Conservation (phyloP, 2,888 invertebrate genomes). For the Apoda limacodes region DNA sequence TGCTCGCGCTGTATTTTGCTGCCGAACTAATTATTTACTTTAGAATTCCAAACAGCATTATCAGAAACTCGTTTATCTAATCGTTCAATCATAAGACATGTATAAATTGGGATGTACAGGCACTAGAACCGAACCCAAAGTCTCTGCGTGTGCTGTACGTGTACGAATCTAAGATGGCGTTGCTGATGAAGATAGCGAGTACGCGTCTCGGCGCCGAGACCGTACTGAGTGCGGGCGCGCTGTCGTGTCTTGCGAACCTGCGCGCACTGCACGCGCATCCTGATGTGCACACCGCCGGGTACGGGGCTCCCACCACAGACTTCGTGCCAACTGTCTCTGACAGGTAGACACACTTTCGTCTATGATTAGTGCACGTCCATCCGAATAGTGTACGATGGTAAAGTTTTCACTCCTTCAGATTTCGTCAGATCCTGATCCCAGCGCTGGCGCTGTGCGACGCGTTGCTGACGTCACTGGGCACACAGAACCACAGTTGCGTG, state of each 20-base stretch:
- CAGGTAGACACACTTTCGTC: slow-evolving; percentile 26
- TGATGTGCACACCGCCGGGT: slow-evolving; percentile 57
- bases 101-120: slow-evolving; percentile 29
- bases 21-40: too few relatives aligned
- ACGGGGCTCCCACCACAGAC: slow-evolving; percentile 24
- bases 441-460: slow-evolving; percentile 85
- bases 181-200: slow-evolving; percentile 78
- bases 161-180: slow-evolving; percentile 89
- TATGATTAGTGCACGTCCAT: background rate
- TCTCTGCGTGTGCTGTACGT: slow-evolving; percentile 83
- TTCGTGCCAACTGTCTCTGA: slow-evolving; percentile 42
- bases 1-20: too few relatives aligned
- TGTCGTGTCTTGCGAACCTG: slow-evolving; percentile 76
- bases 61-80: too few relatives aligned
- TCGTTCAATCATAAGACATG: background rate
- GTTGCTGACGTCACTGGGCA: slow-evolving; percentile 83
- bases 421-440: slow-evolving; percentile 86
- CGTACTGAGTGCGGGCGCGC: slow-evolving; percentile 79
- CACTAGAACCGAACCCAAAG: slow-evolving; percentile 75
- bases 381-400: too few relatives aligned
- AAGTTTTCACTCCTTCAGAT: slow-evolving; percentile 49
- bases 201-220: slow-evolving; percentile 77
- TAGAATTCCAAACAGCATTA: too few relatives aligned
- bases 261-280: slow-evolving; percentile 79
- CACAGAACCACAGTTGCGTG: slow-evolving; percentile 85